These are phyloP conservation scores for Agonopterix heracliana DNA, from an alignment of 2,888 invertebrate species.

Conservation along the genomic window DNA sequence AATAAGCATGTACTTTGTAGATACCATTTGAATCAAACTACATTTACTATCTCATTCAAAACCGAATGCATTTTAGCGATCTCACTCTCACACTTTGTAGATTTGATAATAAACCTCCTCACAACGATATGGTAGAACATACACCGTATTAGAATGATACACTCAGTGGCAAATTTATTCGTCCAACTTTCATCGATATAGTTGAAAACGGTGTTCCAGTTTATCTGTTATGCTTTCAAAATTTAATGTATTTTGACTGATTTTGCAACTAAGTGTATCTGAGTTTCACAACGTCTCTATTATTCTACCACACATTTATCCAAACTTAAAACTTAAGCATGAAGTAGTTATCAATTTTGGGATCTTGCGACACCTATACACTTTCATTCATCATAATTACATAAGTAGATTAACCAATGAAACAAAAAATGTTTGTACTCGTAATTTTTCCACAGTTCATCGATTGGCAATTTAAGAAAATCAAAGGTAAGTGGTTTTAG, in stretches of 20 bases:
- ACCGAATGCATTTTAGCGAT: not conserved
- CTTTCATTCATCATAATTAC: not conserved
- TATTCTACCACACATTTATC: not conserved
- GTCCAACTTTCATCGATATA: no score
- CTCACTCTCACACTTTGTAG: not conserved
- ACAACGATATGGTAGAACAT: no score
- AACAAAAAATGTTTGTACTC: no score
- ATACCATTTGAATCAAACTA: constrained; percentile 8
- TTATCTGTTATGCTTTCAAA: not conserved
- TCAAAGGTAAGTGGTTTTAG: no score
- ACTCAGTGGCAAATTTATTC: no score
- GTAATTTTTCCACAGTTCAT: no score
- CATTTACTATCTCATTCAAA: not conserved
- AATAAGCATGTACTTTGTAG: constrained; percentile 49
- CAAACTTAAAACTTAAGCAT: constrained; percentile 13
- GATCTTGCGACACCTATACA: not conserved
- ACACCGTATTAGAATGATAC: no score
- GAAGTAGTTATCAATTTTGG: constrained; percentile 11
- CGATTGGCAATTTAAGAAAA: no score
- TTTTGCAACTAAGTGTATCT: constrained; percentile 28
- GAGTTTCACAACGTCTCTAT: constrained; percentile 16
- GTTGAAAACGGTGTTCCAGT: no score
- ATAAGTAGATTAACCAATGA: no score
- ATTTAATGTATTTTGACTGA: not conserved
- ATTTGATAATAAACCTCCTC: not conserved